phyloP scores from a whole-genome alignment of 2,888 invertebrate genomes.

The Pachymerium ferrugineum region DNA sequence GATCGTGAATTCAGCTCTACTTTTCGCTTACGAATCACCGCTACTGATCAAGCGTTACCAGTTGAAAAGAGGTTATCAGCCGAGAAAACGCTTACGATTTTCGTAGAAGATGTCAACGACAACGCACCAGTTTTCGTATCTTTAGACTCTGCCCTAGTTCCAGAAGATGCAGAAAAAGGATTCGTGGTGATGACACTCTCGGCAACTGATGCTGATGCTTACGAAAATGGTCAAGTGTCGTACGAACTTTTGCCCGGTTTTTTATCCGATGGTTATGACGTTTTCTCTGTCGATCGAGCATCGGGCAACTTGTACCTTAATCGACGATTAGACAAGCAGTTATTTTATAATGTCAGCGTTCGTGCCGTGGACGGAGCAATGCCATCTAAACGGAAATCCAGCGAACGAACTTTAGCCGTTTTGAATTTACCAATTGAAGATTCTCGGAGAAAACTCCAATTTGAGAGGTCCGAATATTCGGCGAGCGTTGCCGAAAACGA shows the following conservation, averaged over 20 bases:
- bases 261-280: constrained; percentile 30
- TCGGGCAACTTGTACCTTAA: constrained; percentile 47
- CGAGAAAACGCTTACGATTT: constrained; percentile 84
- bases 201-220: constrained; percentile 83
- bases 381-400: constrained; percentile 76
- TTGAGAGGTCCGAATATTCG: constrained; percentile 57
- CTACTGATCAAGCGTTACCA: constrained; percentile 76
- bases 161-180: constrained; percentile 52
- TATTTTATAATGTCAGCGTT: constrained; percentile 67
- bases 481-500: constrained; percentile 86
- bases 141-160: constrained; percentile 79
- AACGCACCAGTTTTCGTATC: constrained; percentile 85
- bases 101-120: constrained; percentile 76
- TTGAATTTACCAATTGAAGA: constrained; percentile 41
- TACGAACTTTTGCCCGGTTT: constrained; percentile 64
- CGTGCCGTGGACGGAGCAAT: constrained; percentile 90
- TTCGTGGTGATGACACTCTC: constrained; percentile 63
- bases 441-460: constrained; percentile 34
- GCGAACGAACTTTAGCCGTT: constrained; percentile 78
- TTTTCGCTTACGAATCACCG: constrained; percentile 80
- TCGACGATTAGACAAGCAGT: constrained; percentile 43
- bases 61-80: constrained; percentile 68
- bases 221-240: constrained; percentile 84
- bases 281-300: constrained; percentile 44
- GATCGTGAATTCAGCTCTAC: constrained; percentile 86